Conservation (phyloP, 2,888 invertebrate genomes). For the Ormia ochracea region DNA sequence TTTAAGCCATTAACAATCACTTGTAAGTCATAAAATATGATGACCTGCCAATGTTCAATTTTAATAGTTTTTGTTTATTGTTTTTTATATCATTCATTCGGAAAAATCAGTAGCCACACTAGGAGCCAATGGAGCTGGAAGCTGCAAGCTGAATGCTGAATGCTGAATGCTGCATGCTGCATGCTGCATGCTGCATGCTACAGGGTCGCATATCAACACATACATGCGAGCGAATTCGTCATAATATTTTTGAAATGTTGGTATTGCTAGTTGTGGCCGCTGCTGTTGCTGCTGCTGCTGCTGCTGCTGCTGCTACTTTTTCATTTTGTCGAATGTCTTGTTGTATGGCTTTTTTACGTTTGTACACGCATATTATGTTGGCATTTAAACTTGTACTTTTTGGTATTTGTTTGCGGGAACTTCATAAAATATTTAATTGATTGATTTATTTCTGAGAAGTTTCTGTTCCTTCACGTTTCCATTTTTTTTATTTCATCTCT, state of each 20-base stretch:
- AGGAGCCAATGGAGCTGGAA: not conserved
- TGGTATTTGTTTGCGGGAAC: constrained; percentile 64
- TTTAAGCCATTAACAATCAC: constrained; percentile 39
- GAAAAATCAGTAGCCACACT: constrained; percentile 24
- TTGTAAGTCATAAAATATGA: constrained; percentile 64
- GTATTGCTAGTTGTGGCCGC: not conserved
- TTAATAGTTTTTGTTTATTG: constrained; percentile 48
- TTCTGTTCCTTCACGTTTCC: constrained; percentile 58
- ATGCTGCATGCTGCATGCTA: not conserved
- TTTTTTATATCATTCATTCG: constrained; percentile 50
- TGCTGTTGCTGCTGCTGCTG: too few species aligned
- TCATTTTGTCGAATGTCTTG: constrained; percentile 9
- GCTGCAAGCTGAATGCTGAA: too few species aligned
- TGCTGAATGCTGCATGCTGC: too few species aligned
- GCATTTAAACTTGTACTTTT: constrained; percentile 61
- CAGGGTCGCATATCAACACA: not conserved
- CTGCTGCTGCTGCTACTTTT: not conserved
- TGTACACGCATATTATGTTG: constrained; percentile 63
- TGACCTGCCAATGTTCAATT: constrained; percentile 60
- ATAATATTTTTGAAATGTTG: constrained; percentile 57
- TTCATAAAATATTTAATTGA: constrained; percentile 77
- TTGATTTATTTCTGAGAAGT: constrained; percentile 76
- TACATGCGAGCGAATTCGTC: constrained; percentile 28
- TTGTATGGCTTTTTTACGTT: constrained; percentile 24
- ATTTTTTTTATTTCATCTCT: not conserved